phyloP scores from a whole-genome alignment of 2,797 vertebrate species.

The Echiichthys vipera region DNA sequence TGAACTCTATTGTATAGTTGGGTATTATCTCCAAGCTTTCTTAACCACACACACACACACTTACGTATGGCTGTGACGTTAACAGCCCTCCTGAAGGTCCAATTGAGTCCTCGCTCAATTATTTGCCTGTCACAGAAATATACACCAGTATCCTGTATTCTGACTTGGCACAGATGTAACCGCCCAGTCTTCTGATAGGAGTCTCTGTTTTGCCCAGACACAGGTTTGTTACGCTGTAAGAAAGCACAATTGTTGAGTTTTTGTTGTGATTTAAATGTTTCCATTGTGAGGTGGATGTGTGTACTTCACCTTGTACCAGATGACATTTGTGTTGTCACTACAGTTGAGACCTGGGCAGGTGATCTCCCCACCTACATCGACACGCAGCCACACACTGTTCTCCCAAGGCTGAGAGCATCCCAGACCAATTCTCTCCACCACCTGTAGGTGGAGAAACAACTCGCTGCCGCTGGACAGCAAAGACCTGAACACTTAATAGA shows the following conservation, averaged over 20 bases:
- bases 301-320: conserved; percentile 76
- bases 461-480: conserved; percentile 45
- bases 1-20: too few species aligned
- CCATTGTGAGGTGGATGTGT: neutral
- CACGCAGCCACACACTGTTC: neutral
- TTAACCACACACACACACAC: conserved; percentile 26
- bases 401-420: conserved; percentile 41
- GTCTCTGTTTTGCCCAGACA: fast-evolving
- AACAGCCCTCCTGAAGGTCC: conserved; percentile 72
- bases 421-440: conserved; percentile 48
- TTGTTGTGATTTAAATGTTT: neutral
- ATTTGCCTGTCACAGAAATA: conserved; percentile 75
- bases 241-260: conserved; percentile 8
- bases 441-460: conserved; percentile 58
- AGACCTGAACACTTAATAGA: conserved; percentile 1
- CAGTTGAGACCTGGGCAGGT: conserved; percentile 65
- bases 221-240: conserved; percentile 24
- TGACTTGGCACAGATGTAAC: conserved; percentile 45
- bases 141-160: fast-evolving
- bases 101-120: conserved; percentile 35
- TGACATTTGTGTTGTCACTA: conserved; percentile 33
- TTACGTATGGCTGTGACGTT: conserved; percentile 59
- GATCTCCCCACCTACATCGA: neutral
- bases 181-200: neutral
- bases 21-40: too few species aligned